phyloP scores from a whole-genome alignment of 2,797 vertebrate genomes.

The Chiropotes sagulatus region DNA sequence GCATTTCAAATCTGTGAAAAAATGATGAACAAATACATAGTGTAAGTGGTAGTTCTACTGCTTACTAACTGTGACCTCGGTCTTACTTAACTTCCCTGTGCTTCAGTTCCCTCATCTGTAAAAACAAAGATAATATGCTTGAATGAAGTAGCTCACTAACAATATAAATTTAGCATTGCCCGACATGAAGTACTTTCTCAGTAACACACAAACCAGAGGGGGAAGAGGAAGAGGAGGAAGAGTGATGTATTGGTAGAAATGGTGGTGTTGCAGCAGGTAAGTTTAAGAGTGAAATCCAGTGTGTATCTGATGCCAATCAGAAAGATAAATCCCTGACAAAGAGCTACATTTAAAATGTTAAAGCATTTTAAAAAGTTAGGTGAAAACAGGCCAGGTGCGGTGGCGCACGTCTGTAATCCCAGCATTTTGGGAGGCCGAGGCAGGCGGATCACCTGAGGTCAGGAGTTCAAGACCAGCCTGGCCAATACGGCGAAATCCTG shows the following conservation, averaged over 20 bases:
- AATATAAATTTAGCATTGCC: neutral
- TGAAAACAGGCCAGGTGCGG: neutral
- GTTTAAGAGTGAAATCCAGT: neutral
- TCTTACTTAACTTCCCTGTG: neutral
- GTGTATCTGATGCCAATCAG: neutral
- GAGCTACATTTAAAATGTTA: neutral
- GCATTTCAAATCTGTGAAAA: neutral
- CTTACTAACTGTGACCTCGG: neutral
- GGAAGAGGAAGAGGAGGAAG: fast-evolving
- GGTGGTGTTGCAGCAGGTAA: neutral
- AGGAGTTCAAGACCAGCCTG: too few relatives aligned
- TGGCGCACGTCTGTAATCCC: too few relatives aligned
- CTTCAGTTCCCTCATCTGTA: neutral
- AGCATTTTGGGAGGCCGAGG: too few relatives aligned
- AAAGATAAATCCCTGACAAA: neutral
- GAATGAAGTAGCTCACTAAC: neutral
- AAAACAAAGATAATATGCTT: neutral
- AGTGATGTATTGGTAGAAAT: neutral
- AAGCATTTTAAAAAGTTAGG: neutral
- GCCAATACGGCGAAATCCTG: too few relatives aligned
- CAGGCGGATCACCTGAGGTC: too few relatives aligned
- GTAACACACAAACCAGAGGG: neutral
- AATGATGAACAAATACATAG: neutral
- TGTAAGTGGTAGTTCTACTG: neutral
- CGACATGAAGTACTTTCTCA: neutral